These are phyloP conservation scores for Akabosia matsudoensis DNA, from an alignment of 1,140 invertebrate species.

Conservation along the genomic window DNA sequence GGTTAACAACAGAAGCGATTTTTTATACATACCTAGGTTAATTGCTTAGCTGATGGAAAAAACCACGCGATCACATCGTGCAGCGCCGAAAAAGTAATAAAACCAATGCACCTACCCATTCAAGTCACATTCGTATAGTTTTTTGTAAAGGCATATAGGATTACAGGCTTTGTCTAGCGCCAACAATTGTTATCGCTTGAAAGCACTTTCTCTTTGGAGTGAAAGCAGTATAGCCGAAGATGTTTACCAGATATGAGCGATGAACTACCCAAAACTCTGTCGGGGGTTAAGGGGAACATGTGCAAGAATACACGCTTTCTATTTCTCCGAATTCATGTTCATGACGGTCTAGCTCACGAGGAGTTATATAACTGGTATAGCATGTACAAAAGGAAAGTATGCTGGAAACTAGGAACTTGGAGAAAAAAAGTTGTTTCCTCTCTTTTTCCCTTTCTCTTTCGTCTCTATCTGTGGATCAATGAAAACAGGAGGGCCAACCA, in stretches of 20 bases:
- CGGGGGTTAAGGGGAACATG: conserved; percentile 17
- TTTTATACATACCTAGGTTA: background rate
- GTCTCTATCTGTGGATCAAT: no score
- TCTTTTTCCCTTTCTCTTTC: background rate
- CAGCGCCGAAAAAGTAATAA: background rate
- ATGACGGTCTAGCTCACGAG: background rate
- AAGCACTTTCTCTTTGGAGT: no score
- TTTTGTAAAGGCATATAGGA: no score
- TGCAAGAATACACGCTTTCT: background rate
- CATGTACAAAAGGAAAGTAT: background rate
- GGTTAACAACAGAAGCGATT: no score
- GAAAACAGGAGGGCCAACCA: conserved; percentile 39
- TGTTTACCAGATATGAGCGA: no score
- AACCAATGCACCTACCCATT: background rate
- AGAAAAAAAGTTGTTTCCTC: no score
- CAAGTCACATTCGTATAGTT: background rate
- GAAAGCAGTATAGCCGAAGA: no score
- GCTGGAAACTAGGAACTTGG: background rate
- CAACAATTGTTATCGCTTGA: no score
- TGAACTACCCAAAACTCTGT: conserved; percentile 17
- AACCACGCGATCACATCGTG: background rate
- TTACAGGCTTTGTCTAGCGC: no score
- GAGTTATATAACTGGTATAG: background rate
- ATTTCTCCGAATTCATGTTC: background rate
- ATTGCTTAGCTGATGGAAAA: background rate